Base-by-base conservation (phyloP, 2,888 invertebrate species). In the Spilarctia lutea region DNA sequence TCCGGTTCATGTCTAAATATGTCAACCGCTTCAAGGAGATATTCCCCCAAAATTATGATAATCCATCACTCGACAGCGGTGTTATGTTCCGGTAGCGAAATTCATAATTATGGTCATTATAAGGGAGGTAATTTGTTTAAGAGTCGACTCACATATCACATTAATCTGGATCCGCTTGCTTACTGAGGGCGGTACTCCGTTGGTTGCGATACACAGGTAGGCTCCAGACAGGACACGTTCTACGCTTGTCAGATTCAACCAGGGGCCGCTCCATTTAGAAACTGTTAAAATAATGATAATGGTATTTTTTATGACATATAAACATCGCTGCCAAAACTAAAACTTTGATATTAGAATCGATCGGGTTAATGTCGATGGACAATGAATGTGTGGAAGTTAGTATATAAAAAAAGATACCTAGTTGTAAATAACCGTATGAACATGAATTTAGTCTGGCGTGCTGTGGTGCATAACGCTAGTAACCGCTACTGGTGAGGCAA, bases 141-240 rank as follows among this genome's bases (percentile, higher is more conserved):
- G 42, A 80, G 79, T 75, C 71, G 68, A 75, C 85, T 85, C 77
- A 85, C 85, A 97, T 91, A 97, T 96, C 75, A 97, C 96, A 88
- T 90, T 93, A 75, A 96, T 92, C 78, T 91, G 92, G 76, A 95
- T 91, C 79, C 96, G 88, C 88, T 95, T 96, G 93, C 95, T 95
- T 75, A 96, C 95, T 0, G 95, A 94, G 0, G 96, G 96, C 0
- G 96, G 95, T 0, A 97, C 96, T 10, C 97, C 97, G 81, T 97
- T 97, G 35, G 96, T 96, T 1, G 97, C 97, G 83, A 97, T 97
- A 90, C 97, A 97, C 45, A 97, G 94, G 88, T 97, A 97, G 0
- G 97, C 96, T 1, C 97, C 97, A 90, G 97, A 97, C 83, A 96
- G 96, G 48, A 95, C 95, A 71, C 97, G 94, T 81, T 96, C 97